These are phyloP conservation scores for Olivierus martensii DNA, from an alignment of 1,140 invertebrate genomes.

Conservation along the genomic window DNA sequence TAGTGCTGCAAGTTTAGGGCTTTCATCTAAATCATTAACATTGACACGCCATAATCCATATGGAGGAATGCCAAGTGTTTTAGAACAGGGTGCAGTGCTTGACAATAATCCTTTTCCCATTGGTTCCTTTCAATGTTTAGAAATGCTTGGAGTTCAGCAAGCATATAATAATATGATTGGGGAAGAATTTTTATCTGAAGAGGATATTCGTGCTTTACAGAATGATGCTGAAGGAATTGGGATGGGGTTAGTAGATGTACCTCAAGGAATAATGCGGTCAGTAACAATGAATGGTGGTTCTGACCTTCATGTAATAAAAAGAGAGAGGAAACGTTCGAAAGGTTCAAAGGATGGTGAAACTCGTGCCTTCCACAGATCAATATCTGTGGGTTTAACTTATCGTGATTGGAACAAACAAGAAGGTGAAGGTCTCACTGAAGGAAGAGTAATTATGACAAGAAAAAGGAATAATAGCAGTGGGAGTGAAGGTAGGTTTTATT, in stretches of 20 bases:
- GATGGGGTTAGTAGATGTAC: constrained; percentile 5
- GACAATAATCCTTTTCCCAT: constrained; percentile 24
- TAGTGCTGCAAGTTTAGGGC: constrained; percentile 38
- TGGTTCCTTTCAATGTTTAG: constrained; percentile 51
- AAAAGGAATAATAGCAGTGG: constrained; percentile 57
- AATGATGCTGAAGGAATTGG: constrained; percentile 11
- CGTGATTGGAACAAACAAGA: constrained; percentile 43
- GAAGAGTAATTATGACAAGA: constrained; percentile 43
- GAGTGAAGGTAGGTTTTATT: constrained; percentile 36
- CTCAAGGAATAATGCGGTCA: constrained; percentile 14
- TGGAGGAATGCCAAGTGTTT: constrained; percentile 14
- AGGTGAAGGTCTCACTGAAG: constrained; percentile 30
- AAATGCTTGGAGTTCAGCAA: constrained; percentile 44
- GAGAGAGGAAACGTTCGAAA: constrained; percentile 30
- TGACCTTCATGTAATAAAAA: constrained; percentile 5
- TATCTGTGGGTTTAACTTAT: constrained; percentile 47
- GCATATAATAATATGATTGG: constrained; percentile 22
- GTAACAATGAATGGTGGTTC: constrained; percentile 15
- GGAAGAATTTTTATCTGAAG: constrained; percentile 20
- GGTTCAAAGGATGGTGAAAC: constrained; percentile 21
- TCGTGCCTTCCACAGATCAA: constrained; percentile 47
- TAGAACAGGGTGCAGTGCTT: constrained; percentile 13
- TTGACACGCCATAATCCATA: constrained; percentile 1
- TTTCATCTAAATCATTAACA: constrained; percentile 9
- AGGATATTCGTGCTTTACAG: constrained; percentile 20